A percentile compares a stretch with the other conserved stretches of the same genome.
phyloP scores from a whole-genome alignment of 2,797 vertebrate genomes.

The Hypotaenidia philippensis region DNA sequence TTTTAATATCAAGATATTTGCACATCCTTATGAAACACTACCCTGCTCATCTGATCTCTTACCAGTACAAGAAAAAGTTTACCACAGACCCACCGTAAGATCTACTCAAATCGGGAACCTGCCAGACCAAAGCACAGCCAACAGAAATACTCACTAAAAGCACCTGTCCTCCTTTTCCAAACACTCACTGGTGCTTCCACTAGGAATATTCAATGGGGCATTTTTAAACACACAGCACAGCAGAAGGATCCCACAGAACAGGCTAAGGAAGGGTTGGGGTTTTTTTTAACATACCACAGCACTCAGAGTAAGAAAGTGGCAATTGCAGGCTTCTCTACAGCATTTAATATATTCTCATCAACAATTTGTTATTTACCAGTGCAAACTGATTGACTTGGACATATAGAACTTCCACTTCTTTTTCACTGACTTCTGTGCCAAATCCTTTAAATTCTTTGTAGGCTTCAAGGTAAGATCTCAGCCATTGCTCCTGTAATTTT shows the following conservation, averaged over 20 bases:
- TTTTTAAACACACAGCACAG: not conserved
- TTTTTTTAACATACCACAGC: not conserved
- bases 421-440: slow-evolving; percentile 85
- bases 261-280: not conserved
- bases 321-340: not conserved
- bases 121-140: not conserved
- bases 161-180: not conserved
- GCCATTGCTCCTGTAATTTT: slow-evolving; percentile 90
- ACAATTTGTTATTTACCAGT: slow-evolving; percentile 84
- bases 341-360: not conserved
- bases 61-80: not conserved
- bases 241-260: not conserved
- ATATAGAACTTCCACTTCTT: slow-evolving; percentile 92
- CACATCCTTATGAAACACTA: not conserved
- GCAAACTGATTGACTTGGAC: slow-evolving; percentile 97
- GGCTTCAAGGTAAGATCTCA: slow-evolving; percentile 93
- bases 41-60: not conserved
- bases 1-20: not conserved
- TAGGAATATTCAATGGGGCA: not conserved
- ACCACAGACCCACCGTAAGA: not conserved
- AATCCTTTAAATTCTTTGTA: slow-evolving; percentile 93
- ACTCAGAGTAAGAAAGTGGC: not conserved
- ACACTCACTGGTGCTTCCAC: not conserved
- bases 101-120: not conserved
- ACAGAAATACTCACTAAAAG: not conserved